These are phyloP conservation scores for Drosophila mimica DNA, from an alignment of 2,888 invertebrate genomes.

Conservation along the genomic window DNA sequence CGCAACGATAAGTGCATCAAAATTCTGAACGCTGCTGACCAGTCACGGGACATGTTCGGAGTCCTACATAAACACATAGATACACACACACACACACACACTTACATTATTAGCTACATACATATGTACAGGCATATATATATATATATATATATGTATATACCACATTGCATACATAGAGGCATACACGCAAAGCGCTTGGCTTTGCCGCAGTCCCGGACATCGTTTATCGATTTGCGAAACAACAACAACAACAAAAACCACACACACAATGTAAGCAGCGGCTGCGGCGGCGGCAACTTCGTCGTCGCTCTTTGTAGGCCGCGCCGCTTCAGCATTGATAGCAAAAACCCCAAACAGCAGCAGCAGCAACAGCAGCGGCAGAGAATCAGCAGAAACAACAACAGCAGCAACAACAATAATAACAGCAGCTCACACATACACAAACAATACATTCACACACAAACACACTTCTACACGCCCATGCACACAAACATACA, in stretches of 20 bases:
- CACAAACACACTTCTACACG: slow-evolving; percentile 33
- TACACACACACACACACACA: slow-evolving; percentile 12
- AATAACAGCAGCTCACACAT: slow-evolving; percentile 23
- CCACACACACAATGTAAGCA: slow-evolving; percentile 26
- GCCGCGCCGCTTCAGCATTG: slow-evolving; percentile 63
- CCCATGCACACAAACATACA: slow-evolving; percentile 43
- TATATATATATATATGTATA: slow-evolving; percentile 3
- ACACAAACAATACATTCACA: slow-evolving; percentile 27
- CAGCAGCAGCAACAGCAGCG: slow-evolving; percentile 42
- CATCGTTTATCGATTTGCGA: slow-evolving; percentile 79
- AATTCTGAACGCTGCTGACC: slow-evolving; percentile 43
- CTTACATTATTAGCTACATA: slow-evolving; percentile 9
- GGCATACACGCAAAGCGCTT: slow-evolving; percentile 65
- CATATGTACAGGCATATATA: neutral
- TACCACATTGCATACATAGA: slow-evolving; percentile 20
- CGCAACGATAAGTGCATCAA: slow-evolving; percentile 46
- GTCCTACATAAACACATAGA: slow-evolving; percentile 10
- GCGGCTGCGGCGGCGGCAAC: slow-evolving; percentile 37
- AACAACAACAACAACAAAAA: slow-evolving; percentile 34
- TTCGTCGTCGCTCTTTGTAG: slow-evolving; percentile 60
- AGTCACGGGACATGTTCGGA: slow-evolving; percentile 42
- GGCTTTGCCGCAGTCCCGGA: slow-evolving; percentile 71
- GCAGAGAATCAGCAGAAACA: slow-evolving; percentile 33
- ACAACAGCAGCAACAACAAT: slow-evolving; percentile 17
- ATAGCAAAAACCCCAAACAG: slow-evolving; percentile 59